Evolutionary conservation across 2,888 invertebrate genomes (phyloP), one percentile per base, ranked within the genome.

Genomic region (Glaucopsyche alexis): DNA sequence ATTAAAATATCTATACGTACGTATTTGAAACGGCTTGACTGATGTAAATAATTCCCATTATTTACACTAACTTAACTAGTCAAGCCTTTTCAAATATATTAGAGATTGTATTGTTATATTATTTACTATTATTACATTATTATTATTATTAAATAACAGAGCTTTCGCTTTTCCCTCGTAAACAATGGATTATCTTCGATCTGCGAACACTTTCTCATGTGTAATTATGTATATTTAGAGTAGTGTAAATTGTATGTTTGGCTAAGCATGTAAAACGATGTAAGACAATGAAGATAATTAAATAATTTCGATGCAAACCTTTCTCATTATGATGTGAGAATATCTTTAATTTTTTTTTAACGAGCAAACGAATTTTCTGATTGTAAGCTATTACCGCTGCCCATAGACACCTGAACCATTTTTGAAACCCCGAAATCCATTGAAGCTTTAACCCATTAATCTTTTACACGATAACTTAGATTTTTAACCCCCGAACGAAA

Each of bases 211-310:
- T 71, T 71, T 71, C 71, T 42, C 55, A 29, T 11, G 11, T 9
- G 11, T 71, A 71, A 71, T 71, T 71, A 52, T 16, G 19, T 50
- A n/a, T 42, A 71, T 52, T 71, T 52, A 71, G 40, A 40, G 71
- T 52, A 52, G 52, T 71, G 71, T 71, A 71, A 71, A 71, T 40
- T 52, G 49, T 16, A 55, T 71, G 71, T 71, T 71, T 52, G 71
- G 52, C 49, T 42, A 55, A 40, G 42, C 71, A 71, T 52, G 52
- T 71, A 40, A 13, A 52, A 38, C 52, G 16, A 5, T 67, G 40
- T 6, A 60, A 60, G 8, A 11, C 11, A 11, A 47, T 47, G 47
- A 47, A 13, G 13, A 47, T 9, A 13, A 29, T 29, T 29, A 60
- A 19, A 19, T 19, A 19, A 60, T 60, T 60, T 6, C 29, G 60